These are phyloP conservation scores for Acrocephalus kingi DNA, from an alignment of 2,113 vertebrate species.

Conservation along the genomic window DNA sequence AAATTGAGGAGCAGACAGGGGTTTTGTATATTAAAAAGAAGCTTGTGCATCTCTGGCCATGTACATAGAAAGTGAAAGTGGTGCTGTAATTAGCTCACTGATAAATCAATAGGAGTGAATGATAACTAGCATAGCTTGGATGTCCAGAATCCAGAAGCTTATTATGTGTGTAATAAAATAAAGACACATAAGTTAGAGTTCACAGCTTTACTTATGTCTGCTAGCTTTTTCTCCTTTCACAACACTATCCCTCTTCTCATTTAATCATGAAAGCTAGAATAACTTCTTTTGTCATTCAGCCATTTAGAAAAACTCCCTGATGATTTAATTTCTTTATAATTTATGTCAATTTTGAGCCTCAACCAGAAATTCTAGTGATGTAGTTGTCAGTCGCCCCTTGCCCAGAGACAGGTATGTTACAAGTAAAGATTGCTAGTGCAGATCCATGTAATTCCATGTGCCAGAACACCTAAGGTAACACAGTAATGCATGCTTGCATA, in stretches of 20 bases:
- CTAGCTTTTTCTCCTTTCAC: not conserved
- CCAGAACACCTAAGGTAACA: not conserved
- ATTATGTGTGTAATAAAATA: not conserved
- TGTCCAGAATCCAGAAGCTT: not conserved
- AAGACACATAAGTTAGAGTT: not conserved
- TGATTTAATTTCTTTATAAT: not conserved
- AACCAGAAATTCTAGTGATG: not conserved
- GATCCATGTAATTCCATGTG: constrained; percentile 18
- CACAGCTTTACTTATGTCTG: not conserved
- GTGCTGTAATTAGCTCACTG: not conserved
- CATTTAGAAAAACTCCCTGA: not conserved
- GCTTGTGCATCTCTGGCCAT: not conserved
- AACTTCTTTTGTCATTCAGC: not conserved
- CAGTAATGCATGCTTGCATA: not conserved
- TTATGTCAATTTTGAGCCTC: not conserved
- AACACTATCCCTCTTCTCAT: not conserved
- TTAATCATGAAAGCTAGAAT: not conserved
- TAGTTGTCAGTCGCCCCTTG: not conserved
- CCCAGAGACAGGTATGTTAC: not conserved
- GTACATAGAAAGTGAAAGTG: not conserved
- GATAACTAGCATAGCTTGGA: not conserved
- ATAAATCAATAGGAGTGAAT: not conserved
- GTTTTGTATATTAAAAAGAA: not conserved
- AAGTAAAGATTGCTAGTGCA: not conserved
- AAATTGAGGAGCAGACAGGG: not conserved